Conservation (phyloP, 37 sponge, comb jelly and placozoan species). For the Axinella damicornis region DNA sequence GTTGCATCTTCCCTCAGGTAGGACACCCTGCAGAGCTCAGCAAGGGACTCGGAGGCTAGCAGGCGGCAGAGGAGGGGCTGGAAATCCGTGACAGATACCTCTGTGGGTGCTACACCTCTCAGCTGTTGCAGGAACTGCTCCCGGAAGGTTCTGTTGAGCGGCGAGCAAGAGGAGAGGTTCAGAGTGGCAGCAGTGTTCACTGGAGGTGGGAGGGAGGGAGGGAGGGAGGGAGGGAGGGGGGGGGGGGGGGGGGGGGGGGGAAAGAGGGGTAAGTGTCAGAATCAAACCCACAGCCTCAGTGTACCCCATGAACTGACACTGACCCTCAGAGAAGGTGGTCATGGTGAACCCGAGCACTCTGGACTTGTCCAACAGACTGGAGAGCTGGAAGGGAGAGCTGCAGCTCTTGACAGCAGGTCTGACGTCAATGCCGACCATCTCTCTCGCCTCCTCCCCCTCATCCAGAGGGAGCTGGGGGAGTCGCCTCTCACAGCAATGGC, state of each 20-base stretch:
- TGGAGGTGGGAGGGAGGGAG: no score
- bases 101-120: conserved; percentile 16
- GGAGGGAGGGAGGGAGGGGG: not conserved
- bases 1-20: not conserved
- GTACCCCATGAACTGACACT: not conserved
- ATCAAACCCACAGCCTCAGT: no score
- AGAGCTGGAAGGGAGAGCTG: conserved; percentile 2
- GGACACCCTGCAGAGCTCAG: not conserved
- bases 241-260: no score
- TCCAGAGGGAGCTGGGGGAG: not conserved
- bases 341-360: conserved; percentile 13
- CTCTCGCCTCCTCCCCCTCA: not conserved
- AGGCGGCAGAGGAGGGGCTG: conserved; percentile 10
- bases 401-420: not conserved
- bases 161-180: conserved; percentile 24
- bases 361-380: conserved; percentile 30
- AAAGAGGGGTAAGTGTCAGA: not conserved
- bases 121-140: conserved; percentile 1
- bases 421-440: not conserved
- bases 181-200: not conserved
- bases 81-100: conserved; percentile 1
- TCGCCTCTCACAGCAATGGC: conserved; percentile 18
- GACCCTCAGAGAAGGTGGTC: conserved; percentile 55
- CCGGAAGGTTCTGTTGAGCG: conserved; percentile 34
- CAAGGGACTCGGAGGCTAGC: not conserved